phyloP scores from a whole-genome alignment of 2,888 invertebrate species.

The Agonum fuliginosum region DNA sequence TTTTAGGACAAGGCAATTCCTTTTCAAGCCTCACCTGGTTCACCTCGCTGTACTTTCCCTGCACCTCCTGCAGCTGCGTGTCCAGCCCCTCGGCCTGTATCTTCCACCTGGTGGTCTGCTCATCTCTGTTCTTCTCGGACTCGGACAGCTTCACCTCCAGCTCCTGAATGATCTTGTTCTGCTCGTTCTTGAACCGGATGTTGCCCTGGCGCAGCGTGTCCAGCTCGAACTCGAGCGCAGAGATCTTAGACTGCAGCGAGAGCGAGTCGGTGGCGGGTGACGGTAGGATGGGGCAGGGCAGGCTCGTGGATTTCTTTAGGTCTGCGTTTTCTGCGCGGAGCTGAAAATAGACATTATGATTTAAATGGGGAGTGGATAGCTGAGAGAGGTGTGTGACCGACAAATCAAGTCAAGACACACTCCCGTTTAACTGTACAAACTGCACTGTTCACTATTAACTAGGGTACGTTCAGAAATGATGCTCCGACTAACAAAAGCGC shows the following conservation, averaged over 20 bases:
- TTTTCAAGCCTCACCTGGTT: too few relatives aligned
- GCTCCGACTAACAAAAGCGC: too few relatives aligned
- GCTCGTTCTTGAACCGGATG: slow-evolving; percentile 47
- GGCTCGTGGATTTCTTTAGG: slow-evolving; percentile 59
- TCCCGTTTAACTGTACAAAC: too few relatives aligned
- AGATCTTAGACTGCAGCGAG: slow-evolving; percentile 45
- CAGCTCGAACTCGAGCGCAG: slow-evolving; percentile 53
- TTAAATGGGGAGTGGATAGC: background rate
- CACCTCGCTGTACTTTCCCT: slow-evolving; percentile 71
- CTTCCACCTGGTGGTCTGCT: slow-evolving; percentile 51
- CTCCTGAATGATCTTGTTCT: slow-evolving; percentile 36
- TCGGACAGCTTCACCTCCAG: slow-evolving; percentile 19
- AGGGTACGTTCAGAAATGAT: too few relatives aligned
- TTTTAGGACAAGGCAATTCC: too few relatives aligned
- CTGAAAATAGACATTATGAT: slow-evolving; percentile 57
- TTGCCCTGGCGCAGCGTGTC: slow-evolving; percentile 51
- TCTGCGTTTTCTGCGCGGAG: slow-evolving; percentile 63
- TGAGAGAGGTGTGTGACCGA: too few relatives aligned
- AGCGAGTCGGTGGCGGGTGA: background rate
- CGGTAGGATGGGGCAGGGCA: slow-evolving; percentile 21
- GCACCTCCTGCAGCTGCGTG: slow-evolving; percentile 58
- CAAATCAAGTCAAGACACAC: too few relatives aligned
- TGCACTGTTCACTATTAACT: too few relatives aligned
- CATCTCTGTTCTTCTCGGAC: slow-evolving; percentile 29
- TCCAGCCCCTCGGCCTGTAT: slow-evolving; percentile 59